Evolutionary conservation across 2,797 vertebrate genomes (phyloP).

Genomic region (Scomberomorus guttatus): DNA sequence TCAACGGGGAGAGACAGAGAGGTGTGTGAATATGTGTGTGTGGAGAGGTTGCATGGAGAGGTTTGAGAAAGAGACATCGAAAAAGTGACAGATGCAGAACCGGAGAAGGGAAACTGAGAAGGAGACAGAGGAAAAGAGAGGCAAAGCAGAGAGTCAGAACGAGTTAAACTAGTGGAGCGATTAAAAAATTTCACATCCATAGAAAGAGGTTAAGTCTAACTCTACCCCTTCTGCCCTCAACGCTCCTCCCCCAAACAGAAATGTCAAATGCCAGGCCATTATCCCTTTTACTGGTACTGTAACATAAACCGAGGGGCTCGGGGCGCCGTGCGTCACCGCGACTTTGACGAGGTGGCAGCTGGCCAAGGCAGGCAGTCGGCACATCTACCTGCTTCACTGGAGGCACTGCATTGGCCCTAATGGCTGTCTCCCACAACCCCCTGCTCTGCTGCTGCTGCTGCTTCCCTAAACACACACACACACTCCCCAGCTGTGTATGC

Average conservation of each 20-base stretch:
- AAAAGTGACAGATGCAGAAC: conserved; percentile 22
- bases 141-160: conserved; percentile 28
- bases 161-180: conserved; percentile 33
- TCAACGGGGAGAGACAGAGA: conserved; percentile 47
- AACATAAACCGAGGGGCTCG: conserved; percentile 79
- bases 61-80: conserved; percentile 35
- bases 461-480: conserved; percentile 49
- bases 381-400: conserved; percentile 73
- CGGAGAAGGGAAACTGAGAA: conserved; percentile 34
- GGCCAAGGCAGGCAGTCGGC: conserved; percentile 68
- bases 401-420: conserved; percentile 66
- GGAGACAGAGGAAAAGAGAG: conserved; percentile 8
- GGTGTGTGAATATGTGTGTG: conserved; percentile 14
- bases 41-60: conserved; percentile 1
- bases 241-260: conserved; percentile 55
- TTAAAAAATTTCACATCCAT: conserved; percentile 58
- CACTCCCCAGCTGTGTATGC: conserved; percentile 56
- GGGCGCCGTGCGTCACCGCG: conserved; percentile 74
- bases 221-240: conserved; percentile 12
- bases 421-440: conserved; percentile 71
- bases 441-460: conserved; percentile 60
- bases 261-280: conserved; percentile 79
- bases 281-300: conserved; percentile 79
- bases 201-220: conserved; percentile 49
- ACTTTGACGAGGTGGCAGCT: conserved; percentile 82